Percentiles rank a stretch among this genome's conserved stretches.
Conservation (phyloP, 2,797 vertebrate genomes). For the Furcifer pardalis region DNA sequence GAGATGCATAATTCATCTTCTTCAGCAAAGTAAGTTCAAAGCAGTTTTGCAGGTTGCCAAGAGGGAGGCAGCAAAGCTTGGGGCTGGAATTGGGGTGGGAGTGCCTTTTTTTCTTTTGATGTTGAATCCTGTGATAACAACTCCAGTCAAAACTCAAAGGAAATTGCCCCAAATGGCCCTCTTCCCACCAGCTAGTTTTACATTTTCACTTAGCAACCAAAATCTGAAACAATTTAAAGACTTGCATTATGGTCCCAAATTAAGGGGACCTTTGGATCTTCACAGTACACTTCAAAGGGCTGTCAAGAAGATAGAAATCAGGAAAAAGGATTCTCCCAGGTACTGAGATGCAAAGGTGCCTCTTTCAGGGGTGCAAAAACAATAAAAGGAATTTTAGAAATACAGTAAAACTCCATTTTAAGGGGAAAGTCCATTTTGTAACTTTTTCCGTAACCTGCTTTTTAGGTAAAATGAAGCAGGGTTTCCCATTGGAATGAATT, state of each 20-base stretch:
- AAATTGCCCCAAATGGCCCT: neutral
- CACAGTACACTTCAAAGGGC: neutral
- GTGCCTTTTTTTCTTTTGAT: neutral
- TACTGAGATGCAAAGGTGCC: neutral
- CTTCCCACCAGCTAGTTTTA: neutral
- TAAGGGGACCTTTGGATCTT: conserved; percentile 5
- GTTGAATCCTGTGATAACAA: neutral
- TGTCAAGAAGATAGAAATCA: neutral
- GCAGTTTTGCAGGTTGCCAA: neutral
- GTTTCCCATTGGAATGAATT: no score
- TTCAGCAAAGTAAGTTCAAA: conserved; percentile 17
- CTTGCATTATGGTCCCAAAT: neutral
- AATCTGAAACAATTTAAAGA: conserved; percentile 5
- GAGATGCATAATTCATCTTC: conserved; percentile 26
- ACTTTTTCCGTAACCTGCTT: no score
- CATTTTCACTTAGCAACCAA: conserved; percentile 21
- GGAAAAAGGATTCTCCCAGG: neutral
- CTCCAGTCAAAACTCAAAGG: neutral
- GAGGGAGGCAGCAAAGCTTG: neutral
- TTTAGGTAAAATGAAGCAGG: no score
- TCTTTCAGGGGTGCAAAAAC: neutral
- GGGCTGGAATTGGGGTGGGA: neutral
- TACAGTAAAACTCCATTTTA: no score
- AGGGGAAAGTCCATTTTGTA: no score
- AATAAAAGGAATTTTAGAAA: neutral